These are phyloP conservation scores for Caenorhabditis tropicalis DNA, from an alignment of 1,140 invertebrate species.

Conservation along the genomic window DNA sequence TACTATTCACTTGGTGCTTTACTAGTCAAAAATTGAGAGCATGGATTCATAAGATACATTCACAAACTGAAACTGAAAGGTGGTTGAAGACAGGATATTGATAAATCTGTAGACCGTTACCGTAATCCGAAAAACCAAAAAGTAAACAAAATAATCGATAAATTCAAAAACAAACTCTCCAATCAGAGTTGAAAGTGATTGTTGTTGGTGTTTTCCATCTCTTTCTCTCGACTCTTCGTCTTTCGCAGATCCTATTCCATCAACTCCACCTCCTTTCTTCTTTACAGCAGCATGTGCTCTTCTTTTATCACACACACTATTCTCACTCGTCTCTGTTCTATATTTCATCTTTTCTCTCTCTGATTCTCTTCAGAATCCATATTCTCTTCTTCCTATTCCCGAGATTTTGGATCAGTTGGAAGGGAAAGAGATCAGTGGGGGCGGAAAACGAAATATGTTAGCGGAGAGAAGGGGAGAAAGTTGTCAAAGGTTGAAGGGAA, in stretches of 20 bases:
- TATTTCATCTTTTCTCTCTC: background rate
- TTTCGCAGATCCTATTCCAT: background rate
- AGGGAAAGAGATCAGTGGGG: conserved; percentile 25
- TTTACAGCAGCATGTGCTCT: conserved; percentile 39
- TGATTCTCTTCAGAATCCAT: background rate
- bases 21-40: no score
- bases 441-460: background rate
- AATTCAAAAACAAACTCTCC: background rate
- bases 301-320: conserved; percentile 37
- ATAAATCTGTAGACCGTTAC: no score
- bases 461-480: background rate
- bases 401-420: conserved; percentile 23
- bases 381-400: background rate
- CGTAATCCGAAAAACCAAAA: background rate
- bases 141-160: background rate
- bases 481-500: background rate
- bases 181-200: conserved; percentile 30
- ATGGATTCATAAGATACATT: no score
- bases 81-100: no score
- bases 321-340: background rate
- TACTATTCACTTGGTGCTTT: no score
- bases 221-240: background rate
- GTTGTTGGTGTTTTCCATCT: conserved; percentile 35
- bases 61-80: no score
- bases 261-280: conserved; percentile 13